Percentiles rank a stretch among this genome's conserved stretches.
Evolutionary conservation across 2,888 invertebrate genomes (phyloP).

Genomic region (Melitaea athalia): DNA sequence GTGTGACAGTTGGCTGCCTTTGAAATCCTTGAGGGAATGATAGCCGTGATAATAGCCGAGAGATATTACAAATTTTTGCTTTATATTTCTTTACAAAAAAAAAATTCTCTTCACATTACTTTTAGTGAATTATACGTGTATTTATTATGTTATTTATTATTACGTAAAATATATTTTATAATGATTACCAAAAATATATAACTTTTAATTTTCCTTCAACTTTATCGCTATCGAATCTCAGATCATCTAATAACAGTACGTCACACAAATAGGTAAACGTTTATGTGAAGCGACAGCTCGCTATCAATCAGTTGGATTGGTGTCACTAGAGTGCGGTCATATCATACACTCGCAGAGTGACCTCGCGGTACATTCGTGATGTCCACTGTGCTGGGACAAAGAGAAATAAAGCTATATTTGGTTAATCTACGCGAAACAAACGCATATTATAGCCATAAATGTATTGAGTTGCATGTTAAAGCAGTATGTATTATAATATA

Average conservation of each 20-base stretch:
- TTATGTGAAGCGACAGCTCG: not conserved
- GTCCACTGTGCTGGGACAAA: conserved; percentile 6
- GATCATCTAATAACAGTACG: not conserved
- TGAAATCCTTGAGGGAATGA: not conserved
- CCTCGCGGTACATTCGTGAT: not conserved
- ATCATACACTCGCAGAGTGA: conserved; percentile 8
- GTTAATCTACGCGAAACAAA: too few species aligned
- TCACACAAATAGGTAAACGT: too few species aligned
- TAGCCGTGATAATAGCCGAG: not conserved
- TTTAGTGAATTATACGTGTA: not conserved
- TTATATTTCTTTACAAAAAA: conserved; percentile 1
- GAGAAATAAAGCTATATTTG: not conserved
- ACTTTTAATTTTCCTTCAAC: not conserved
- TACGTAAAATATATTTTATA: not conserved
- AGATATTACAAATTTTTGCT: not conserved
- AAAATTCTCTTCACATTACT: not conserved
- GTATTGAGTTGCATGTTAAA: too few species aligned
- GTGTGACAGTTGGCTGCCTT: not conserved
- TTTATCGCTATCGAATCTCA: not conserved
- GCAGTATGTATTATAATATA: too few species aligned
- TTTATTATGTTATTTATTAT: too few species aligned
- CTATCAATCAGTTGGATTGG: conserved; percentile 13
- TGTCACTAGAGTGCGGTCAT: conserved; percentile 4
- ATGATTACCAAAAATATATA: not conserved
- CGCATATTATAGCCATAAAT: too few species aligned